Evolutionary conservation across 2,797 vertebrate genomes (phyloP).

Genomic region (Anisognathus igniventris): DNA sequence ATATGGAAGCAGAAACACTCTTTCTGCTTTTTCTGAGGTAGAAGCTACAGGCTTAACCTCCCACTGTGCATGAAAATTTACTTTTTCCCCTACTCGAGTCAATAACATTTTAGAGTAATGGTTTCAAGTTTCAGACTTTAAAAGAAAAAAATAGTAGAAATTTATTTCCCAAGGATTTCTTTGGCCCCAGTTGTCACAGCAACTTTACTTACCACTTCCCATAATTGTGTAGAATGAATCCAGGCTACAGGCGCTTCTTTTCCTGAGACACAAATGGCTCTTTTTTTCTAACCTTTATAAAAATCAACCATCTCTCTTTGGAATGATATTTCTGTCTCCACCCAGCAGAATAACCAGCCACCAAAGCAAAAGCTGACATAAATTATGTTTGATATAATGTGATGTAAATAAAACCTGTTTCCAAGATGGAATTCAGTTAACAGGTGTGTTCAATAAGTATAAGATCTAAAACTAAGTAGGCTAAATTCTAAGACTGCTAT

Average conservation of each 20-base stretch:
- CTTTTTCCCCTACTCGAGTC: neutral
- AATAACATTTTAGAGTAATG: slow-evolving; percentile 6
- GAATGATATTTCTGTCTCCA: neutral
- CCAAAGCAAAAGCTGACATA: neutral
- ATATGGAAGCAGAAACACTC: neutral
- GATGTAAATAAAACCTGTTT: neutral
- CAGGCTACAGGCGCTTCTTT: neutral
- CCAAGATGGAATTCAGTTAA: neutral
- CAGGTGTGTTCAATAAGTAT: neutral
- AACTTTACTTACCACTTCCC: neutral
- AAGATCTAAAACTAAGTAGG: neutral
- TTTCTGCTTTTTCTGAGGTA: neutral
- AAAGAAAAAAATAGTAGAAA: neutral
- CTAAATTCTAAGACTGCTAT: neutral
- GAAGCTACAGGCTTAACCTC: slow-evolving; percentile 17
- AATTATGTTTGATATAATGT: neutral
- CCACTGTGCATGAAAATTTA: slow-evolving; percentile 36
- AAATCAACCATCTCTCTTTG: neutral
- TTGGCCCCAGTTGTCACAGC: neutral
- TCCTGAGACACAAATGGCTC: neutral
- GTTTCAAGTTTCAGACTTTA: slow-evolving; percentile 23
- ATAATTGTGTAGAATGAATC: neutral
- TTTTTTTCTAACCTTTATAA: neutral
- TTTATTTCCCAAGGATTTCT: neutral
- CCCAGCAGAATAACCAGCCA: neutral